Conservation (phyloP, 2,797 vertebrate species). For the Glyptemys insculpta region DNA sequence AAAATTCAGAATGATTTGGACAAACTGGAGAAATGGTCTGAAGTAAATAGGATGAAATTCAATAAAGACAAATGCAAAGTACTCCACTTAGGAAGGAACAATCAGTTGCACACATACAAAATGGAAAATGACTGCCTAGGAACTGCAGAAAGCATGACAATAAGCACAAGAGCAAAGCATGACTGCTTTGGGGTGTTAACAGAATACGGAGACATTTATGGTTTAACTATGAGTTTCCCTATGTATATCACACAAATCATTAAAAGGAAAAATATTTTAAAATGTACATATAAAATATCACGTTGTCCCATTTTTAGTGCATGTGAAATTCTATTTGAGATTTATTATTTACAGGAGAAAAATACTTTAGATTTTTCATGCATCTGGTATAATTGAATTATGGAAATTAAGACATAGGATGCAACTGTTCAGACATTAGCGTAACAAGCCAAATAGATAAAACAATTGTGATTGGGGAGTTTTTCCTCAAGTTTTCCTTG, state of each 20-base stretch:
- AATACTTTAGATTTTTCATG: neutral
- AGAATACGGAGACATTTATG: neutral
- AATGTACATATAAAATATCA: rapidly evolving
- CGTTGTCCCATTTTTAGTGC: rapidly evolving
- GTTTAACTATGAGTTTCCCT: neutral
- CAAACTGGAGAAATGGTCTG: too few species aligned
- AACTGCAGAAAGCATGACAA: neutral
- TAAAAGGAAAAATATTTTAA: neutral
- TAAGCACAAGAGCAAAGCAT: neutral
- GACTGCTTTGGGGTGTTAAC: neutral
- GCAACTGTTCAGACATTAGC: rapidly evolving
- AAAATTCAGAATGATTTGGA: too few species aligned
- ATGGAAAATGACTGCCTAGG: too few species aligned
- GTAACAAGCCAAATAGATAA: rapidly evolving
- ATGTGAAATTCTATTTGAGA: rapidly evolving
- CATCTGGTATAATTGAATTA: rapidly evolving
- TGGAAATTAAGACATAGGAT: rapidly evolving
- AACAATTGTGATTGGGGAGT: rapidly evolving
- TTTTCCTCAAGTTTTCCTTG: neutral
- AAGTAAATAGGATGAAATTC: too few species aligned
- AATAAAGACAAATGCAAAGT: neutral
- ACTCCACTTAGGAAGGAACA: too few species aligned
- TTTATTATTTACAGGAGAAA: rapidly evolving
- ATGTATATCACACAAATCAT: neutral
- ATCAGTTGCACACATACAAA: too few species aligned